A percentile compares a stretch with the other conserved stretches of the same genome.
phyloP scores from a whole-genome alignment of 2,888 invertebrate genomes.

The Blastobasis lacticolella region DNA sequence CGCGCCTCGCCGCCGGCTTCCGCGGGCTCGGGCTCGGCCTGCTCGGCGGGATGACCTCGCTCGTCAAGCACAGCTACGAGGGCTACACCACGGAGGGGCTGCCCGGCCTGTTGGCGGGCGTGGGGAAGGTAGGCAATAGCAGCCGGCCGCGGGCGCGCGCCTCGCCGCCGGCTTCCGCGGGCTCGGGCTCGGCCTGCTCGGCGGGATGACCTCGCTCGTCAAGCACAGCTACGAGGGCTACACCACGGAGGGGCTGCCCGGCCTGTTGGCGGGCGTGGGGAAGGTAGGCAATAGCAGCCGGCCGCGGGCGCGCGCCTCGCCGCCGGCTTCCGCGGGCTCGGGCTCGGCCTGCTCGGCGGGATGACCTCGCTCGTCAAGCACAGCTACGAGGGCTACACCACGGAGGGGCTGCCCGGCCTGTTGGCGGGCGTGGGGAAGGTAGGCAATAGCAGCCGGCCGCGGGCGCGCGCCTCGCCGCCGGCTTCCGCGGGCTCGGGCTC shows the following conservation, averaged over 20 bases:
- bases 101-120: conserved; percentile 85
- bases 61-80: conserved; percentile 92
- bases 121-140: no score
- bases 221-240: conserved; percentile 95
- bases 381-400: conserved; percentile 90
- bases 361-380: conserved; percentile 82
- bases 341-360: conserved; percentile 88
- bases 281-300: no score
- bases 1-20: conserved; percentile 93
- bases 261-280: conserved; percentile 87
- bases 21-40: conserved; percentile 95
- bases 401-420: conserved; percentile 87
- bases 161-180: conserved; percentile 95
- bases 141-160: conserved; percentile 79
- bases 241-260: conserved; percentile 86
- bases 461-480: conserved; percentile 89
- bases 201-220: conserved; percentile 73
- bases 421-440: conserved; percentile 89
- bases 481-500: conserved; percentile 94
- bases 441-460: conserved; percentile 72
- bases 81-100: conserved; percentile 91
- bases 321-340: conserved; percentile 95
- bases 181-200: conserved; percentile 93
- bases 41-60: conserved; percentile 75
- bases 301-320: conserved; percentile 83